Conservation (phyloP, 2,797 vertebrate species). For the Knipowitschia caucasica region DNA sequence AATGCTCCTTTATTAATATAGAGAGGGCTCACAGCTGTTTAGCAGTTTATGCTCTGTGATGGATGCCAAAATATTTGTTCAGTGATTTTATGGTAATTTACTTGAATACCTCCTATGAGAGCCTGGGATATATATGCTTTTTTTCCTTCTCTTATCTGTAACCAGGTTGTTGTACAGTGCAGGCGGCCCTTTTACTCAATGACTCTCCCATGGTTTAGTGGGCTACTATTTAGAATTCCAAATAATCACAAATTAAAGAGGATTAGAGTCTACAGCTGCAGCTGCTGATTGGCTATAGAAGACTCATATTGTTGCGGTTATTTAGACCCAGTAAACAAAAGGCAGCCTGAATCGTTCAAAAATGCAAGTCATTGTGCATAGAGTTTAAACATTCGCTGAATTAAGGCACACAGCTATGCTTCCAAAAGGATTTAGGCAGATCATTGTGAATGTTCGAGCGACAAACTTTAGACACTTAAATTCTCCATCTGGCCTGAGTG, state of each 20-base stretch:
- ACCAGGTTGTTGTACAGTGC: conserved; percentile 50
- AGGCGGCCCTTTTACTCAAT: conserved; percentile 59
- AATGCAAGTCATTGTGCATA: conserved; percentile 51
- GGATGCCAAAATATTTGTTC: conserved; percentile 64
- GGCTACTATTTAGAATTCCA: conserved; percentile 63
- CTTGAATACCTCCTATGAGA: conserved; percentile 56
- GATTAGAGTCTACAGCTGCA: conserved; percentile 60
- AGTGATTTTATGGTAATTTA: conserved; percentile 60
- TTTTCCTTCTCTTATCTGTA: conserved; percentile 52
- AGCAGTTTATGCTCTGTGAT: conserved; percentile 54
- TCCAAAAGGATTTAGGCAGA: conserved; percentile 41
- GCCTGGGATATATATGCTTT: conserved; percentile 44
- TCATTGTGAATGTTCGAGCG: conserved; percentile 22
- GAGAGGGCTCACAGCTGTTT: conserved; percentile 58
- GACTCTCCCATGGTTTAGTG: conserved; percentile 51
- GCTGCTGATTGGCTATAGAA: conserved; percentile 49
- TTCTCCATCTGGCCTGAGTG: conserved; percentile 18
- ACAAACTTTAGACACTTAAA: conserved; percentile 33
- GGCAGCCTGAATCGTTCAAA: conserved; percentile 46
- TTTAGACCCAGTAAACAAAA: conserved; percentile 61
- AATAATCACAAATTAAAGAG: conserved; percentile 67
- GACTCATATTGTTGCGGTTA: conserved; percentile 57
- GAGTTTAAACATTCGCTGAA: conserved; percentile 49
- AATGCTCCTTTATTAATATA: conserved; percentile 52
- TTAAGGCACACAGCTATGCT: conserved; percentile 46